phyloP scores from a whole-genome alignment of 2,888 invertebrate species.

The Limnephilus lunatus region DNA sequence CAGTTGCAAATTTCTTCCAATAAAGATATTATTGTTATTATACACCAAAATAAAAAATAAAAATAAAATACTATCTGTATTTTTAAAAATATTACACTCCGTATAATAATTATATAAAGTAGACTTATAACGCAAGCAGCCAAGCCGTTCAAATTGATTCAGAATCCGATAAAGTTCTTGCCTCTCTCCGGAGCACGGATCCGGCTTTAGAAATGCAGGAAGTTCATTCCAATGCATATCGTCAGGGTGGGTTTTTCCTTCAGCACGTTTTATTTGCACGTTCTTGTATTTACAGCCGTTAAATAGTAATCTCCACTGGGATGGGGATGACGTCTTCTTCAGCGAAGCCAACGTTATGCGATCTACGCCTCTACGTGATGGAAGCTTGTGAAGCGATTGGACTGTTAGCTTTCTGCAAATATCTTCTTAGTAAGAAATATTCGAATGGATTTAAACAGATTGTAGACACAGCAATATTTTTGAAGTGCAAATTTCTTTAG shows the following conservation, averaged over 20 bases:
- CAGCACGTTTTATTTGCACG: neutral
- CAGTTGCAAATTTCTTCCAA: no score
- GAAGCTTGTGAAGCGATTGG: neutral
- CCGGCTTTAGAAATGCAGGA: neutral
- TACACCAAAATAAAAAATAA: no score
- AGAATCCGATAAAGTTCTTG: slow-evolving; percentile 25
- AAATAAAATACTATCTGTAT: no score
- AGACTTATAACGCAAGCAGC: neutral
- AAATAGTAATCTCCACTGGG: neutral
- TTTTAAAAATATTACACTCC: no score
- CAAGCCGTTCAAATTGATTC: slow-evolving; percentile 7
- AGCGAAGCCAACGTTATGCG: neutral
- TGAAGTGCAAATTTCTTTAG: no score
- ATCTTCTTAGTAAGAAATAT: no score
- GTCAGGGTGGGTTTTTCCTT: neutral
- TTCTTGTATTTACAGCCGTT: neutral
- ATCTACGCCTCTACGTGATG: neutral
- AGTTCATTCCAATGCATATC: neutral
- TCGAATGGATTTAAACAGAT: no score
- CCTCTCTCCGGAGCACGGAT: neutral
- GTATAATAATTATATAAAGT: neutral
- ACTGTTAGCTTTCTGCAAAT: neutral
- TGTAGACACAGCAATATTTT: no score
- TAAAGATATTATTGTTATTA: no score
- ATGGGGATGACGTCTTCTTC: neutral